These are phyloP conservation scores for Clarias gariepinus DNA, from an alignment of 2,113 vertebrate species.

Conservation along the genomic window DNA sequence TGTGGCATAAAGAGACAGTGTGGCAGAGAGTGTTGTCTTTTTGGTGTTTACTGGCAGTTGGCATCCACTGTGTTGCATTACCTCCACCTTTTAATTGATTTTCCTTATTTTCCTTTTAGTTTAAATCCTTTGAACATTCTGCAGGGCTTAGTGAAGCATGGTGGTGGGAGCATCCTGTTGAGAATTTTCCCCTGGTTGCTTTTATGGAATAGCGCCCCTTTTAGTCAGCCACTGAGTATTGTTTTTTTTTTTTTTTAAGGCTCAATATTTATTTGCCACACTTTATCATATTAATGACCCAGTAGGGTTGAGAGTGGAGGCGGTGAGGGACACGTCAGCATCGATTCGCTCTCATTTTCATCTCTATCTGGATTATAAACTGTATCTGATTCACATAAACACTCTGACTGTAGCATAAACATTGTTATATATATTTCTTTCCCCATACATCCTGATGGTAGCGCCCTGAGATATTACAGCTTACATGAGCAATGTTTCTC, in stretches of 20 bases:
- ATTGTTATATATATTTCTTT: neutral
- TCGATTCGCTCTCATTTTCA: neutral
- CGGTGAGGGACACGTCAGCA: neutral
- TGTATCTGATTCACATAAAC: neutral
- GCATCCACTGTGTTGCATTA: too few relatives aligned
- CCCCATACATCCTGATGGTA: conserved; percentile 6
- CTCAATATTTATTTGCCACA: neutral
- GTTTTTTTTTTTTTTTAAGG: neutral
- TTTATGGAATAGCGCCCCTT: neutral
- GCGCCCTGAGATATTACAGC: conserved; percentile 19
- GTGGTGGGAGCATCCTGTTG: neutral
- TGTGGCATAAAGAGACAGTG: too few relatives aligned
- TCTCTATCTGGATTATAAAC: neutral
- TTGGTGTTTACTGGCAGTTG: too few relatives aligned
- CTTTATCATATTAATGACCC: neutral
- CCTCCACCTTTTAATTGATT: too few relatives aligned
- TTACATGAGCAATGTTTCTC: conserved; percentile 46
- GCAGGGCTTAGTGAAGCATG: neutral
- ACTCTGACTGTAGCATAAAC: neutral
- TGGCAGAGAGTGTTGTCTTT: too few relatives aligned
- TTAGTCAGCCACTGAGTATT: neutral
- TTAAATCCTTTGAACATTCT: too few relatives aligned
- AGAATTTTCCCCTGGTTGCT: neutral
- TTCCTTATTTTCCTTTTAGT: too few relatives aligned
- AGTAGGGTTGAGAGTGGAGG: neutral